Evolutionary conservation across 2,888 invertebrate species (phyloP).

Genomic region (Peribatodes rhomboidaria): DNA sequence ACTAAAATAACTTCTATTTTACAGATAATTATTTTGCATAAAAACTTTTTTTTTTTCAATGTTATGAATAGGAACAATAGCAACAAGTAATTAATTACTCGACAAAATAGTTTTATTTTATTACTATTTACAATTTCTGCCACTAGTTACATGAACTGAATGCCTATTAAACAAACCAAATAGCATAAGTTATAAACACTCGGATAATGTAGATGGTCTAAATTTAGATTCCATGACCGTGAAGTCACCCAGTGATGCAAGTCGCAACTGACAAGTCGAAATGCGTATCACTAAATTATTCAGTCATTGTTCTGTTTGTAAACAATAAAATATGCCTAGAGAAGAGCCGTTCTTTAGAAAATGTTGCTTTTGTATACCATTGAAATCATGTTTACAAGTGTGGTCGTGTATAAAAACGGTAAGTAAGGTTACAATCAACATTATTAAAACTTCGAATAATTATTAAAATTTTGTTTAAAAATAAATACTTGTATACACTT

Average conservation of each 20-base stretch:
- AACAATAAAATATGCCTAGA: constrained; percentile 28
- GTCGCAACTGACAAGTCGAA: background rate
- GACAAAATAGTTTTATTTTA: background rate
- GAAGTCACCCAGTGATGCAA: constrained; percentile 5
- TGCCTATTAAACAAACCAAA: too few species aligned
- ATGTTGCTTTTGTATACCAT: constrained; percentile 39
- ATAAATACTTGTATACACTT: too few species aligned
- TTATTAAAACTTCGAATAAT: too few species aligned
- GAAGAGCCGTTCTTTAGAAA: constrained; percentile 42
- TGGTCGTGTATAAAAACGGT: constrained; percentile 42
- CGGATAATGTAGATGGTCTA: background rate
- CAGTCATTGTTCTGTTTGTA: constrained; percentile 13
- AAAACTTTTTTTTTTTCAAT: background rate
- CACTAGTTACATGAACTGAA: too few species aligned
- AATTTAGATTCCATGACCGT: constrained; percentile 4
- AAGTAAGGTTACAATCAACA: too few species aligned
- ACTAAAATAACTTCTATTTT: too few species aligned
- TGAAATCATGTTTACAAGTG: constrained; percentile 41
- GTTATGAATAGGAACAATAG: too few species aligned
- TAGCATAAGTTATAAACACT: background rate
- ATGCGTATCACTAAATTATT: constrained; percentile 18
- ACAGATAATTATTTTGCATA: too few species aligned
- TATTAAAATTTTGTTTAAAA: background rate
- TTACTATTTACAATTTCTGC: too few species aligned
- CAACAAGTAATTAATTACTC: background rate